phyloP scores from a whole-genome alignment of 2,888 invertebrate genomes.

The Periphyllus acericola region DNA sequence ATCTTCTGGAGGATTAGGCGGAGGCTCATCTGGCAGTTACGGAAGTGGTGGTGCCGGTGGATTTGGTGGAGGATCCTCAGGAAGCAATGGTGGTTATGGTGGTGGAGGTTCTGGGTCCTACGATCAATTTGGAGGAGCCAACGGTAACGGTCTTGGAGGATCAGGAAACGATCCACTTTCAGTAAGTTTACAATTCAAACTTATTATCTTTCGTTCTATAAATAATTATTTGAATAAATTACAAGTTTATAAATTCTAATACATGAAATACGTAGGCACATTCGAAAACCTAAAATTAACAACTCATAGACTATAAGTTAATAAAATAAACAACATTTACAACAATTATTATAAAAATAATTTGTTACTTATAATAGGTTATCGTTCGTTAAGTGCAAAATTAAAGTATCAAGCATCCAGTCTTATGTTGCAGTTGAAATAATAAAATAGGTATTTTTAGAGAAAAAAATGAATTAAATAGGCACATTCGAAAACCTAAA shows the following conservation, averaged over 20 bases:
- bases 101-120: constrained; percentile 62
- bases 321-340: no score
- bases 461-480: no score
- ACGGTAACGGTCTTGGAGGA: constrained; percentile 64
- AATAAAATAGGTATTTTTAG: no score
- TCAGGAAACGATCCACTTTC: constrained; percentile 65
- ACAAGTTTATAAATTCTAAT: background rate
- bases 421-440: no score
- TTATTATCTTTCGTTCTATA: background rate
- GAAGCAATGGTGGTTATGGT: constrained; percentile 65
- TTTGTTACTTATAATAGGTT: no score
- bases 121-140: constrained; percentile 59
- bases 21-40: constrained; percentile 63
- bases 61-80: constrained; percentile 63
- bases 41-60: constrained; percentile 64
- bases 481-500: background rate
- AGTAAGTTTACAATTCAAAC: constrained; percentile 62
- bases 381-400: no score
- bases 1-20: constrained; percentile 64
- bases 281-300: background rate
- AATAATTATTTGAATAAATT: background rate
- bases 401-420: no score
- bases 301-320: no score
- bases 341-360: no score
- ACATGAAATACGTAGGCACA: background rate